Evolutionary conservation across 2,888 invertebrate species (phyloP), one percentile per base, ranked within the genome.

Genomic region (Agonopterix arenella): DNA sequence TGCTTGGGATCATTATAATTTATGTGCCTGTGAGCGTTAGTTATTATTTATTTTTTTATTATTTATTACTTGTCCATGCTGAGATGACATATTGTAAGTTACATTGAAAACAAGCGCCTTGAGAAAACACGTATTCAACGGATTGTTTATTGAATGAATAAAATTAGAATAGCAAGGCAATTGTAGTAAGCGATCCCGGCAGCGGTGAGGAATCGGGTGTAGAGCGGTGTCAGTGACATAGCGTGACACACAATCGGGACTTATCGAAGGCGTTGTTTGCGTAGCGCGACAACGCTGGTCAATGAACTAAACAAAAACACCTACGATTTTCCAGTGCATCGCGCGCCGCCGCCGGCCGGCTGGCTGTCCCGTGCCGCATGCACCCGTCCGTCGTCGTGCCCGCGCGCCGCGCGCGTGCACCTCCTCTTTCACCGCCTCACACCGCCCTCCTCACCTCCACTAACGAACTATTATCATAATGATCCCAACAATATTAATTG

Each of bases 261-360:
- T 88, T 88, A 88, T 88, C 86, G 80, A 77, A 79, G 76, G 72
- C 73, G 82, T 76, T 84, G 86, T 88, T 85, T 86, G 85, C 80
- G 76, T 77, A 76, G 77, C 73, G 71, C 77, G 77, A 73, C 80
- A 71, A 66, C 68, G 68, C 77, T 86, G 88, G 88, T 88, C 86
- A 86, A 83, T 85, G 88, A 86, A 88, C 86, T 79, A 86, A 86
- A 85, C 78, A 84, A 82, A 85, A 85, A 83, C 82, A 82, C 78
- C 78, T 79, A 78, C 79, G 72, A 70, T 68, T 62, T 72, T 69
- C 72, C 67, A 66, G 61, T 65, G 61, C 66, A 63, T 55, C 56
- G 56, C 66, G 64, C 59, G 46, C 50, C 28, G 53, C 18, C 4
- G 18, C 28, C 28, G 28, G 28, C 28, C 4, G 28, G 28, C 28